Evolutionary conservation across 2,113 vertebrate genomes (phyloP), one percentile per base, ranked within the genome.

Genomic region (Podilymbus podiceps): DNA sequence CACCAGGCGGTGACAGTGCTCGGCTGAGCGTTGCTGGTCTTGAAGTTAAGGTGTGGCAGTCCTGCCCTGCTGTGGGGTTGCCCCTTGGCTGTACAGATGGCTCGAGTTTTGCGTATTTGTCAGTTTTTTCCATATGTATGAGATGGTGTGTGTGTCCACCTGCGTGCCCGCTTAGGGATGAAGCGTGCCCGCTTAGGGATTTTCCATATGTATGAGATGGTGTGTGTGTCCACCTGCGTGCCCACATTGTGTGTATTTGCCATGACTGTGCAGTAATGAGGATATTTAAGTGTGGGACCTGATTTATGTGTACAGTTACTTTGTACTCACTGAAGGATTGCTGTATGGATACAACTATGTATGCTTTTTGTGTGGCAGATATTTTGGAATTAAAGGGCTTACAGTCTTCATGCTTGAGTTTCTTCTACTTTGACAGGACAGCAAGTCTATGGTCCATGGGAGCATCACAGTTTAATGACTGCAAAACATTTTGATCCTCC

Each of bases 191-290:
- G 0, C 11, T 19, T 13, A 28, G 44, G n/a, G n/a, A n/a, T 27
- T n/a, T 18, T n/a, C 55, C 24, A 2, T 33, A 3, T 18, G 6
- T 3, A 23, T 12, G 75, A 8, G 78, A 1, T 44, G 47, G 16
- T 3, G 8, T 3, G n/a, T 11, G 6, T 14, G 15, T 7, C 50
- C 7, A 3, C 19, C 27, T 24, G 33, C 1, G 7, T 1, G 3
- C 6, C 0, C 1, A 11, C 13, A 6, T 8, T 2, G 1, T 5
- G 16, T 35, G 44, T 10, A 1, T 33, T 81, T 71, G 28, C 72
- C 4, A 1, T 28, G n/a, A 12, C 42, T 50, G 27, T 52, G 80
- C 68, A 33, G 59, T 9, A 11, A 17, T 5, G 27, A 50, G 40
- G 69, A 4, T 44, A 15, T 15, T 21, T 16, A 21, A 63, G 38